Evolutionary conservation across 2,888 invertebrate species (phyloP).

Genomic region (Euplexia lucipara): DNA sequence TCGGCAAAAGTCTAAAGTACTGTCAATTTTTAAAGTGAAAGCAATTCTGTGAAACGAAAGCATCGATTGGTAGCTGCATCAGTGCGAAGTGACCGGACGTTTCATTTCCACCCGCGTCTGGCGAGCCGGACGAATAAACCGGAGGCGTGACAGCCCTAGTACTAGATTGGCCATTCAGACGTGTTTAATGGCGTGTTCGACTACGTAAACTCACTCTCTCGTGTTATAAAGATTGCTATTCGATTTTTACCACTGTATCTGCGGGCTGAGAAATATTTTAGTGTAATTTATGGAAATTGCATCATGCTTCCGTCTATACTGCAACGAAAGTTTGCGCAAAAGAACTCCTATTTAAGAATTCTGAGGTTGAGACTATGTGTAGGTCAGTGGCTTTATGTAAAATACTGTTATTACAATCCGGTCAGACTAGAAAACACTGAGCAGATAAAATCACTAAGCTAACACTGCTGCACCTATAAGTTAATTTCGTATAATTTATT

Average conservation of each 20-base stretch:
- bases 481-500: too few species aligned
- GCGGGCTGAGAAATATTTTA: neutral
- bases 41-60: constrained; percentile 13
- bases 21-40: constrained; percentile 11
- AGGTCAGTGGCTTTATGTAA: too few species aligned
- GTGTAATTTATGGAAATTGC: neutral
- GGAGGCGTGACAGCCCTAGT: constrained; percentile 36
- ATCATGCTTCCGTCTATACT: too few species aligned
- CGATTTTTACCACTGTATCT: constrained; percentile 18
- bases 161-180: constrained; percentile 27
- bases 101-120: constrained; percentile 48
- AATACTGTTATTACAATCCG: too few species aligned
- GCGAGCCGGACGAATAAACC: constrained; percentile 35
- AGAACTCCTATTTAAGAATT: neutral
- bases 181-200: constrained; percentile 43
- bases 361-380: too few species aligned
- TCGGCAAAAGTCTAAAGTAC: neutral
- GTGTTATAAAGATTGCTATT: constrained; percentile 30
- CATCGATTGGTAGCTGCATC: constrained; percentile 25
- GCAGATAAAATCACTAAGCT: too few species aligned
- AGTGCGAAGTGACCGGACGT: constrained; percentile 38
- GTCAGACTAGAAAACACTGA: too few species aligned
- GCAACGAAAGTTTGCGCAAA: neutral
- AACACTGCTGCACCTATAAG: too few species aligned
- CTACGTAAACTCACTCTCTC: constrained; percentile 34